Evolutionary conservation across 2,888 invertebrate genomes (phyloP).

Genomic region (Ochropleura leucogaster): DNA sequence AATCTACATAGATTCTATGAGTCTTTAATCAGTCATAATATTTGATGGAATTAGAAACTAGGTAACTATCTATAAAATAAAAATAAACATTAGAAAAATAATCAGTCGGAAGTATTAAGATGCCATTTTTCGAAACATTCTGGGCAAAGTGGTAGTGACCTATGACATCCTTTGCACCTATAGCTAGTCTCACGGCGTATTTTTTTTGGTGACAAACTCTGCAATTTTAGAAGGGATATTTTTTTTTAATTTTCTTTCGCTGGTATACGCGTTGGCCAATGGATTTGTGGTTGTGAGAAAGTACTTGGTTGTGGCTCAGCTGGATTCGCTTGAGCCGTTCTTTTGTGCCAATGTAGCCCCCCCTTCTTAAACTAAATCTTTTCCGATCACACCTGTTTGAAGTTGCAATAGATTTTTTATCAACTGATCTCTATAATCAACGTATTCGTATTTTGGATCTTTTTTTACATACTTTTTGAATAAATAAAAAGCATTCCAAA

Average conservation of each 20-base stretch:
- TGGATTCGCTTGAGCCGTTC: neutral
- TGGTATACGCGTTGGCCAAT: neutral
- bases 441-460: neutral
- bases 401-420: neutral
- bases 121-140: slow-evolving; percentile 9
- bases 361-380: slow-evolving; percentile 1
- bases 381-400: too few species aligned
- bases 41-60: neutral
- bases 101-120: neutral
- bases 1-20: neutral
- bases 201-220: neutral
- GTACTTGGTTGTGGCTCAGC: neutral
- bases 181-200: slow-evolving; percentile 11
- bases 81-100: neutral
- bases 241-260: neutral
- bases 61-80: too few species aligned
- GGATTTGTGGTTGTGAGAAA: neutral
- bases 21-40: neutral
- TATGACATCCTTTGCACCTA: neutral
- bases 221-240: neutral
- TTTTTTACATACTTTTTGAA: neutral
- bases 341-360: neutral
- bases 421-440: neutral
- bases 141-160: neutral
- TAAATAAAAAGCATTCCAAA: slow-evolving; percentile 1